A percentile compares a stretch with the other conserved stretches of the same genome.
Evolutionary conservation across 2,113 vertebrate species (phyloP).

Genomic region (Cynocephalus volans): DNA sequence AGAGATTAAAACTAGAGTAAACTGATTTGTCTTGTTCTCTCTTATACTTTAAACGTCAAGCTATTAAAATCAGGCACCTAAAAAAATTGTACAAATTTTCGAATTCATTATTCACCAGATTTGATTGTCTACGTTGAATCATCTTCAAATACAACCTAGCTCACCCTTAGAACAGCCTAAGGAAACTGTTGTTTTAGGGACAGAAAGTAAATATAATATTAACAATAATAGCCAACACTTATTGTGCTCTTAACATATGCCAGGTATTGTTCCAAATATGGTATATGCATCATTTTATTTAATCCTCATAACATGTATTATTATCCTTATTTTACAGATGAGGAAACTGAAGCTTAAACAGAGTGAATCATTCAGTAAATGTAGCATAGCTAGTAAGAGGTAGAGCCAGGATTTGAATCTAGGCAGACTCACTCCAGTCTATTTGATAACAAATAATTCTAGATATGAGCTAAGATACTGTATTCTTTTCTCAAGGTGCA

Average conservation of each 20-base stretch:
- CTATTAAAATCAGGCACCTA: neutral
- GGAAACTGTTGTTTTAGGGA: neutral
- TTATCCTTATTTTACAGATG: neutral
- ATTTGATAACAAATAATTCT: neutral
- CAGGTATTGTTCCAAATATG: neutral
- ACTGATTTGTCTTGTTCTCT: neutral
- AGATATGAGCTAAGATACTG: neutral
- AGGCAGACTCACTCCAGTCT: neutral
- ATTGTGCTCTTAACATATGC: neutral
- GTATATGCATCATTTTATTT: neutral
- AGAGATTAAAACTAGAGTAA: neutral
- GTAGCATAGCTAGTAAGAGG: neutral
- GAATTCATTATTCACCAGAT: slow-evolving; percentile 46
- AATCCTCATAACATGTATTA: neutral
- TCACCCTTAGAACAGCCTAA: neutral
- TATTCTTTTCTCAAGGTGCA: neutral
- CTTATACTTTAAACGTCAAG: slow-evolving; percentile 3
- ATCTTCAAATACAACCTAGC: slow-evolving; percentile 32
- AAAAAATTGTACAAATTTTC: slow-evolving; percentile 65
- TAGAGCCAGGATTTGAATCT: neutral
- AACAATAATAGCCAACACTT: neutral
- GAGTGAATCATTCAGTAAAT: neutral
- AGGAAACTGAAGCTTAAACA: neutral
- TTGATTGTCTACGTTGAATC: slow-evolving; percentile 49
- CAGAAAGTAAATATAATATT: slow-evolving; percentile 36